Percentiles rank a stretch among this genome's conserved stretches.
These are phyloP conservation scores for Aplysina aerophoba DNA, from an alignment of 37 sponge, comb jelly and placozoan species.

Conservation along the genomic window DNA sequence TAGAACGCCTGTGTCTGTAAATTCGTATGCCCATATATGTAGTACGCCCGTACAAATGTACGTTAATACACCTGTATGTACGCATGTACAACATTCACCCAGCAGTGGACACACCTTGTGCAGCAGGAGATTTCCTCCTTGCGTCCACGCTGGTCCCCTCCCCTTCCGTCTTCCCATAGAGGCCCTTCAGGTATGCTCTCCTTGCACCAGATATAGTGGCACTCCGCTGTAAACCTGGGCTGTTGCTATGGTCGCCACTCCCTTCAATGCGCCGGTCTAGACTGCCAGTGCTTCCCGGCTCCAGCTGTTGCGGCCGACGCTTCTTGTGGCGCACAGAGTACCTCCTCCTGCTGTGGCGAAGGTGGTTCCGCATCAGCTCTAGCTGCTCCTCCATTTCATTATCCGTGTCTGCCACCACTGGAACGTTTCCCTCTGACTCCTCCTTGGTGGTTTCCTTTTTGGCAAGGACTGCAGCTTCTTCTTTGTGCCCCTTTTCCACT, in stretches of 20 bases:
- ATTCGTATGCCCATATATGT: no score
- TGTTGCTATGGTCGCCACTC: background rate
- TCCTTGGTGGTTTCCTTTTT: no score
- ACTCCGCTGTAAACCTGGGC: background rate
- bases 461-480: no score
- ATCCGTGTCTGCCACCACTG: constrained; percentile 7
- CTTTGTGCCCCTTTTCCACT: no score
- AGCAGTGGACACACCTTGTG: background rate
- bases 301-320: background rate
- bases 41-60: no score
- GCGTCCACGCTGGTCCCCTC: background rate
- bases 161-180: background rate
- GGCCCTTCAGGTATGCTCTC: constrained; percentile 33
- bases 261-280: background rate
- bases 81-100: no score
- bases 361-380: constrained; percentile 63
- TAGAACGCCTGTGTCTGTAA: no score
- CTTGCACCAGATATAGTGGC: background rate
- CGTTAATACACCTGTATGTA: no score
- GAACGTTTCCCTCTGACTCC: background rate
- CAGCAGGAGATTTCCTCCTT: background rate
- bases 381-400: constrained; percentile 62
- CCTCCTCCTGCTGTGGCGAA: constrained; percentile 70
- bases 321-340: constrained; percentile 56
- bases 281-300: background rate